phyloP scores from a whole-genome alignment of 1,140 invertebrate genomes.

The Drosophila quadrilineata region DNA sequence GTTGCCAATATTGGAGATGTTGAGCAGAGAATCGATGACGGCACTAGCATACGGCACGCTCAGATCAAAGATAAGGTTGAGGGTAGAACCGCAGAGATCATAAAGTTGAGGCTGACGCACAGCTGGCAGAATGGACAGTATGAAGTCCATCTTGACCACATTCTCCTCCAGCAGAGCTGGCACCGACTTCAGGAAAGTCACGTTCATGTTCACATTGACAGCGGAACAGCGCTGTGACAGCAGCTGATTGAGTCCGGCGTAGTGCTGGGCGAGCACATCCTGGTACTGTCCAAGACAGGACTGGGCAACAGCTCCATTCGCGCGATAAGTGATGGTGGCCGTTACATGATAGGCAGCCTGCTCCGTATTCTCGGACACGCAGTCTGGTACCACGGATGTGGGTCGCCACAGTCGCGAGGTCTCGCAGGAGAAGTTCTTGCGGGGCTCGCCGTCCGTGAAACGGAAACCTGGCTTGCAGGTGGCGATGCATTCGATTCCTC shows the following conservation, averaged over 20 bases:
- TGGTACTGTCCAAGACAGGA: conserved; percentile 93
- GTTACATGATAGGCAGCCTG: conserved; percentile 96
- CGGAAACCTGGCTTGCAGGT: conserved; percentile 95
- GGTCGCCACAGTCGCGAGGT: conserved; percentile 90
- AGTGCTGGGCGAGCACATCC: conserved; percentile 91
- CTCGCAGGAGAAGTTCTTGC: conserved; percentile 93
- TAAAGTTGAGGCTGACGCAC: conserved; percentile 94
- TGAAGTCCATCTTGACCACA: conserved; percentile 93
- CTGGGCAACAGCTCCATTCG: conserved; percentile 92
- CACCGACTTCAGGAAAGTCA: conserved; percentile 91
- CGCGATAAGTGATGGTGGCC: conserved; percentile 93
- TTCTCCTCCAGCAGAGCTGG: conserved; percentile 91
- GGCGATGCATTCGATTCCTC: conserved; percentile 92
- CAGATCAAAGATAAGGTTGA: conserved; percentile 96
- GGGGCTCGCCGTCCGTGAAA: conserved; percentile 94
- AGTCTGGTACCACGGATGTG: conserved; percentile 93
- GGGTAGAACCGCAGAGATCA: conserved; percentile 95
- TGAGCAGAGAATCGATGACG: conserved; percentile 93
- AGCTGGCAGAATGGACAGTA: conserved; percentile 92
- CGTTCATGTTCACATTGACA: conserved; percentile 97
- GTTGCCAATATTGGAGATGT: conserved; percentile 93
- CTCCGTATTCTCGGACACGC: conserved; percentile 96
- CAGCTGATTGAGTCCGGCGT: conserved; percentile 89
- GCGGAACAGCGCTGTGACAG: conserved; percentile 95
- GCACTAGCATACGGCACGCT: conserved; percentile 95